These are phyloP conservation scores for Cheilosia pagana DNA, from an alignment of 2,888 invertebrate genomes.

Conservation along the genomic window DNA sequence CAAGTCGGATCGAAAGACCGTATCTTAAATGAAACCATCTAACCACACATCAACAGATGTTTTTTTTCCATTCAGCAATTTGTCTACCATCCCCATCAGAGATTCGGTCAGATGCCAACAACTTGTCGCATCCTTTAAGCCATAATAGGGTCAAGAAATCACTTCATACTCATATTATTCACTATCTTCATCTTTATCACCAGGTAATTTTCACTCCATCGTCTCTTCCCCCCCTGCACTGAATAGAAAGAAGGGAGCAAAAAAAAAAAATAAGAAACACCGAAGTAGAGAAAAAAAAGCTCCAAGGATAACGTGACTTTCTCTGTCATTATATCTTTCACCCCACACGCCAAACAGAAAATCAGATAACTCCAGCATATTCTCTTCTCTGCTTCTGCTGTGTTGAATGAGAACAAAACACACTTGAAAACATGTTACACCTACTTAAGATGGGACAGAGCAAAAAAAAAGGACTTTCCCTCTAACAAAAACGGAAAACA, in stretches of 20 bases:
- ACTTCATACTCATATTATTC: constrained; percentile 45
- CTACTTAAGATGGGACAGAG: constrained; percentile 41
- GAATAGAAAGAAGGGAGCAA: neutral
- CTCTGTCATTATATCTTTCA: constrained; percentile 61
- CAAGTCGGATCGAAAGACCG: neutral
- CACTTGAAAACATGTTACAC: constrained; percentile 56
- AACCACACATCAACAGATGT: constrained; percentile 11
- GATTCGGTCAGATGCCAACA: constrained; percentile 59
- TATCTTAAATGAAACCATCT: neutral
- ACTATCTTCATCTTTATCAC: constrained; percentile 57
- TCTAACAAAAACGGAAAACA: constrained; percentile 21
- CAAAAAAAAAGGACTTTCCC: constrained; percentile 35
- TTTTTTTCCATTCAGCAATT: constrained; percentile 17
- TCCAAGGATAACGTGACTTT: constrained; percentile 49
- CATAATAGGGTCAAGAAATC: constrained; percentile 48
- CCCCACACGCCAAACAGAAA: constrained; percentile 24
- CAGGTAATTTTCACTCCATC: constrained; percentile 71
- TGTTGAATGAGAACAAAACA: constrained; percentile 9
- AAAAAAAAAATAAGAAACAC: constrained; percentile 4
- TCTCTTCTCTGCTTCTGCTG: constrained; percentile 31
- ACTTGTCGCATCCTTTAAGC: constrained; percentile 55
- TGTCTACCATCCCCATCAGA: neutral
- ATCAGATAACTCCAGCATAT: constrained; percentile 66
- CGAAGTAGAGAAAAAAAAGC: constrained; percentile 1
- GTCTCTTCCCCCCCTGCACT: constrained; percentile 30